phyloP scores from a whole-genome alignment of 2,797 vertebrate species.

The Cirrhinus mrigala region DNA sequence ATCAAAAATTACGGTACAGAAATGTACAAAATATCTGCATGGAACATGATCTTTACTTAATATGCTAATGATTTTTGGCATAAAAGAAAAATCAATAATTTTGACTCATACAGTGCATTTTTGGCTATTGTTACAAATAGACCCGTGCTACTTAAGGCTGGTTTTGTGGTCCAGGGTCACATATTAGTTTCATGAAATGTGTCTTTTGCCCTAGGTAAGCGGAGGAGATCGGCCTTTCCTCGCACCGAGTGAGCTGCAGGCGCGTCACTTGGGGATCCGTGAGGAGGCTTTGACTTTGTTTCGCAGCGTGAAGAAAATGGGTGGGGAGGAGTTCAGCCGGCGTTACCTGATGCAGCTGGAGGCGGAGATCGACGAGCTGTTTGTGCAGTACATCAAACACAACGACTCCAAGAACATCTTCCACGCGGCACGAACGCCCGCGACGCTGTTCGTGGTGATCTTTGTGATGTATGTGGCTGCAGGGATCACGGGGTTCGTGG shows the following conservation, averaged over 20 bases:
- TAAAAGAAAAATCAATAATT: no score
- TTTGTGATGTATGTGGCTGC: conserved; percentile 96
- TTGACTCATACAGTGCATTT: no score
- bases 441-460: conserved; percentile 98
- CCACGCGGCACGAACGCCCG: conserved; percentile 95
- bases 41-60: no score
- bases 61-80: no score
- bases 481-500: conserved; percentile 95
- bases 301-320: conserved; percentile 97
- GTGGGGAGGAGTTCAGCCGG: conserved; percentile 97
- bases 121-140: no score
- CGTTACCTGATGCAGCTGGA: conserved; percentile 97
- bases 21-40: no score
- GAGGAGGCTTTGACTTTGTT: conserved; percentile 93
- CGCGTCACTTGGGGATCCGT: conserved; percentile 83
- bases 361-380: conserved; percentile 93
- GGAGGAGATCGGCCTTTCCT: conserved; percentile 96
- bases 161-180: no score
- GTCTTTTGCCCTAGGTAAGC: conserved; percentile 81
- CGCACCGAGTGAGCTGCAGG: conserved; percentile 92
- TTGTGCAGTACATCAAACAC: conserved; percentile 98
- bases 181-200: background rate
- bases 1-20: no score
- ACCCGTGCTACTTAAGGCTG: no score
- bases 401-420: conserved; percentile 99